phyloP scores from a whole-genome alignment of 2,797 vertebrate species.

The Thalassophryne amazonica region DNA sequence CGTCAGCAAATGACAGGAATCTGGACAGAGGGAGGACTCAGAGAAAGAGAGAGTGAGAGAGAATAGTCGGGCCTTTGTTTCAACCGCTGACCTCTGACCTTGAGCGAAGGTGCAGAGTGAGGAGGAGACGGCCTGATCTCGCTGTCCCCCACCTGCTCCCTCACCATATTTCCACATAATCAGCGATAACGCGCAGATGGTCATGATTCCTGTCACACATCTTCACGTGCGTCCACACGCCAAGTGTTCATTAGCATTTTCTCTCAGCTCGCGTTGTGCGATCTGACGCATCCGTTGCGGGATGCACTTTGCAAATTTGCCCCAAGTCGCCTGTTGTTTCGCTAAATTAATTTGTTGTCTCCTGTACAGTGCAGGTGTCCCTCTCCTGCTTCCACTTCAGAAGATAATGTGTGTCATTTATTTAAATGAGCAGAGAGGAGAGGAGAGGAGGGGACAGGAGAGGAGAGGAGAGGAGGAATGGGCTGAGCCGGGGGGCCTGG shows the following conservation, averaged over 20 bases:
- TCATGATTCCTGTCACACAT: neutral
- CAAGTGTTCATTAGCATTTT: conserved; percentile 26
- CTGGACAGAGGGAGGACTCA: conserved; percentile 63
- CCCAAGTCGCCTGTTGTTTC: conserved; percentile 33
- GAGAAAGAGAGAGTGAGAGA: conserved; percentile 29
- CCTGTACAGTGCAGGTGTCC: conserved; percentile 26
- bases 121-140: conserved; percentile 54
- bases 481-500: conserved; percentile 46
- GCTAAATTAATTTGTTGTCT: conserved; percentile 24
- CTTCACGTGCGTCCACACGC: neutral
- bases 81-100: conserved; percentile 19
- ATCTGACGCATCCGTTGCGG: conserved; percentile 7
- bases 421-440: conserved; percentile 21
- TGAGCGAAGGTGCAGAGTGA: conserved; percentile 50
- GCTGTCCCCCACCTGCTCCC: neutral
- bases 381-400: conserved; percentile 13
- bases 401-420: conserved; percentile 24
- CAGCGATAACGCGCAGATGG: conserved; percentile 28
- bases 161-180: conserved; percentile 29
- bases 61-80: conserved; percentile 68
- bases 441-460: neutral
- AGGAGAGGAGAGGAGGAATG: conserved; percentile 26
- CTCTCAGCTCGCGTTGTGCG: conserved; percentile 14
- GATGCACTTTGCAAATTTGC: conserved; percentile 12
- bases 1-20: conserved; percentile 78